Percentiles rank a stretch among this genome's conserved stretches.
These are phyloP conservation scores for Ceratina australensis DNA, from an alignment of 1,140 invertebrate species.

Conservation along the genomic window DNA sequence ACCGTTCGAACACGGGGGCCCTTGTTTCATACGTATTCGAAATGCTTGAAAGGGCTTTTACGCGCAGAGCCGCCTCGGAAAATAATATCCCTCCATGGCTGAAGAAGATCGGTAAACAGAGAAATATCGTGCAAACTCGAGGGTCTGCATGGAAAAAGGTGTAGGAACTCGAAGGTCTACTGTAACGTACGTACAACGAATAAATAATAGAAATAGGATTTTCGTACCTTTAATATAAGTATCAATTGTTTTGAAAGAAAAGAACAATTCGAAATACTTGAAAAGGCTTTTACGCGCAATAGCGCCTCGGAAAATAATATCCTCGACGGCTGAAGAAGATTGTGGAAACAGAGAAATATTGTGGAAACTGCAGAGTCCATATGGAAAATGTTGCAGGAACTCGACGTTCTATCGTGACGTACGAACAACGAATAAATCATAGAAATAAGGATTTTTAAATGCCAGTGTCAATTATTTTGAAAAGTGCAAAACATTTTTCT, in stretches of 20 bases:
- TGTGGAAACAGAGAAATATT: constrained; percentile 38
- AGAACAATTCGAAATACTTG: no score
- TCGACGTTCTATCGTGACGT: background rate
- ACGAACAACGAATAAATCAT: constrained; percentile 22
- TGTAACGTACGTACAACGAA: background rate
- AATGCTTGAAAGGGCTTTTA: constrained; percentile 8
- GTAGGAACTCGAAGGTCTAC: background rate
- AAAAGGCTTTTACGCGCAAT: constrained; percentile 43
- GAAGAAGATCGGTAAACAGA: constrained; percentile 49
- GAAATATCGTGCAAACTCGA: constrained; percentile 26
- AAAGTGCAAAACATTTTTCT: no score
- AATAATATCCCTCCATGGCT: constrained; percentile 49
- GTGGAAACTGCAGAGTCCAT: no score
- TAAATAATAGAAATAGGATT: constrained; percentile 6
- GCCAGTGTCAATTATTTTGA: no score
- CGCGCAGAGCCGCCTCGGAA: constrained; percentile 43
- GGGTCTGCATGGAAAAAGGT: constrained; percentile 7
- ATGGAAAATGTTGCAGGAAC: constrained; percentile 8
- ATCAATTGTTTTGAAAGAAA: no score
- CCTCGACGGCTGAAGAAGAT: constrained; percentile 47
- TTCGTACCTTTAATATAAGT: constrained; percentile 4
- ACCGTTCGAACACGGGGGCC: constrained; percentile 7
- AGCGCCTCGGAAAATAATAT: constrained; percentile 52
- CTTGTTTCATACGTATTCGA: constrained; percentile 36
- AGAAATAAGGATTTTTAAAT: background rate